phyloP scores from a whole-genome alignment of 1,140 invertebrate species.

The Orius insidiosus region DNA sequence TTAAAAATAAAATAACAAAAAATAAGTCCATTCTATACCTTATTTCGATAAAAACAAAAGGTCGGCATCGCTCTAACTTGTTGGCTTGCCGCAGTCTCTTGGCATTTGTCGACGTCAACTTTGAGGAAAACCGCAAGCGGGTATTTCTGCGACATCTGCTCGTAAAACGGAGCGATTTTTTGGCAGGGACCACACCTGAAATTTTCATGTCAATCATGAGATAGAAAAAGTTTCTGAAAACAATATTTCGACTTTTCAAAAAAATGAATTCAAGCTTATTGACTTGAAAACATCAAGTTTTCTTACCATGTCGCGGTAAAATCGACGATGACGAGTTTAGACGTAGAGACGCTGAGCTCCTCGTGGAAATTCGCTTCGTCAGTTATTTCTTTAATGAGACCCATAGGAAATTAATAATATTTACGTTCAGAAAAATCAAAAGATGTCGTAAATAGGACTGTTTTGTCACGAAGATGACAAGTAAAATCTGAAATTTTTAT shows the following conservation, averaged over 20 bases:
- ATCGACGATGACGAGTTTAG: conserved; percentile 84
- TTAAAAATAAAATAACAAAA: not conserved
- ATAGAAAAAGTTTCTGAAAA: not conserved
- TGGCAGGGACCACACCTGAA: conserved; percentile 87
- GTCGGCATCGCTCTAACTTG: conserved; percentile 94
- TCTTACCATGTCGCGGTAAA: conserved; percentile 78
- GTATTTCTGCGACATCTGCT: conserved; percentile 69
- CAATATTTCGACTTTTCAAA: not conserved
- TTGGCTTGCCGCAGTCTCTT: conserved; percentile 65
- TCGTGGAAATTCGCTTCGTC: conserved; percentile 66
- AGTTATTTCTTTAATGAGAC: conserved; percentile 27
- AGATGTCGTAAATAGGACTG: too few species aligned
- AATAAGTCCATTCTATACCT: conserved; percentile 26
- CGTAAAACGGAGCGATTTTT: conserved; percentile 77
- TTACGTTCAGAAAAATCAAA: too few species aligned
- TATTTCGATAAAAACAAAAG: conserved; percentile 88
- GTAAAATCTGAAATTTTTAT: too few species aligned
- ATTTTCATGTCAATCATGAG: conserved; percentile 5
- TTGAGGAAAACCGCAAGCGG: conserved; percentile 82
- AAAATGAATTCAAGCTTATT: not conserved
- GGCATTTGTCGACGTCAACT: conserved; percentile 82
- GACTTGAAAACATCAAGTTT: conserved; percentile 11
- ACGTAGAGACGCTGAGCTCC: conserved; percentile 60
- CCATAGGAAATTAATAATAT: conserved; percentile 6
- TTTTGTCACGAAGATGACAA: too few species aligned